phyloP scores from a whole-genome alignment of 1,140 invertebrate species.

The Megalonaias nervosa region DNA sequence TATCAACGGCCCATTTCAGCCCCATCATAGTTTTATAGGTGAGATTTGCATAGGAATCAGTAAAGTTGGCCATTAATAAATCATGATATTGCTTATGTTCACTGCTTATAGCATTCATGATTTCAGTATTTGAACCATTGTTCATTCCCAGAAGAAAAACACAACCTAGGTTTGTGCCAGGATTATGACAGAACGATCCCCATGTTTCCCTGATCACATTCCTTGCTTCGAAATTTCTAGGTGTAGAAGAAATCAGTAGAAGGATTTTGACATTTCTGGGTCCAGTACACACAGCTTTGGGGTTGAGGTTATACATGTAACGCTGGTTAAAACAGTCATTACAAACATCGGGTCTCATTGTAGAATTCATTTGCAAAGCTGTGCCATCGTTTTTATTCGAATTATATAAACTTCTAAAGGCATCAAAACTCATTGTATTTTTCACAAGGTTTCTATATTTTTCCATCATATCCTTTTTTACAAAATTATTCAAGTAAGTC shows the following conservation, averaged over 20 bases:
- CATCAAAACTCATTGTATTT: too few species aligned
- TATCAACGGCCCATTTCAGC: slow-evolving; percentile 80
- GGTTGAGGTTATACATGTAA: slow-evolving; percentile 19
- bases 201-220: slow-evolving; percentile 34
- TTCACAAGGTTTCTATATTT: too few species aligned
- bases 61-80: slow-evolving; percentile 54
- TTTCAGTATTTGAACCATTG: slow-evolving; percentile 4
- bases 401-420: too few species aligned
- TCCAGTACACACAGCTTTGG: slow-evolving; percentile 10
- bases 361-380: not conserved
- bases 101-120: slow-evolving; percentile 5
- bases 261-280: slow-evolving; percentile 14
- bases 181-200: slow-evolving; percentile 21
- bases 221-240: slow-evolving; percentile 8
- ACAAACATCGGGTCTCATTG: slow-evolving; percentile 23
- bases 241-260: slow-evolving; percentile 26
- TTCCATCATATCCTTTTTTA: too few species aligned
- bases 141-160: slow-evolving; percentile 35
- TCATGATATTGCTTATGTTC: slow-evolving; percentile 74
- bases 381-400: too few species aligned
- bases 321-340: slow-evolving; percentile 5
- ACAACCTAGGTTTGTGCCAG: slow-evolving; percentile 5
- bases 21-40: slow-evolving; percentile 83
- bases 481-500: too few species aligned
- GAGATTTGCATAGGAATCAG: slow-evolving; percentile 58